phyloP scores from a whole-genome alignment of 1,140 invertebrate genomes.

The Papilio helenus region DNA sequence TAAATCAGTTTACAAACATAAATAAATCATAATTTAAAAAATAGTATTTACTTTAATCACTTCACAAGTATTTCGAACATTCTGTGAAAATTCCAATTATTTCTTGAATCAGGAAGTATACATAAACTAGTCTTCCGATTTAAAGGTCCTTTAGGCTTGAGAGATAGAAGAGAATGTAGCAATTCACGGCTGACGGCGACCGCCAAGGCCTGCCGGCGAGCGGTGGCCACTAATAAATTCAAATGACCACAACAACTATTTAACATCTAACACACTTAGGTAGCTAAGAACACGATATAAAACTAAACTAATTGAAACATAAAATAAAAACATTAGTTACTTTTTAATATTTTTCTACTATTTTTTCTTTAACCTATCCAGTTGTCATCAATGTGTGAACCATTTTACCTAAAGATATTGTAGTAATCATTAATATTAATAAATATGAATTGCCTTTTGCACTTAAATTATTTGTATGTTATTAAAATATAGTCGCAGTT shows the following conservation, averaged over 20 bases:
- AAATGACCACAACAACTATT: slow-evolving; percentile 4
- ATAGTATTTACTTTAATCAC: too few relatives aligned
- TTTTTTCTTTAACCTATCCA: too few relatives aligned
- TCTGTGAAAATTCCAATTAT: not conserved
- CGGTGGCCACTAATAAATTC: slow-evolving; percentile 9
- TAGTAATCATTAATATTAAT: not conserved
- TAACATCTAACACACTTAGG: not conserved
- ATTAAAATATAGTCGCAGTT: not conserved
- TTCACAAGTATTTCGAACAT: too few relatives aligned
- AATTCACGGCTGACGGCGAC: not conserved
- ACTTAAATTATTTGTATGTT: not conserved
- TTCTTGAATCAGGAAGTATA: not conserved
- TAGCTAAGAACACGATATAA: not conserved
- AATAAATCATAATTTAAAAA: too few relatives aligned
- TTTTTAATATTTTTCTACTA: not conserved
- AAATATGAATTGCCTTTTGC: not conserved
- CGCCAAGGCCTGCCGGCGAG: slow-evolving; percentile 4
- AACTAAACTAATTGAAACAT: too few relatives aligned
- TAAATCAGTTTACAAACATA: too few relatives aligned
- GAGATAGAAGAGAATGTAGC: slow-evolving; percentile 4
- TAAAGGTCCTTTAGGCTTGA: not conserved
- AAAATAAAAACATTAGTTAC: not conserved
- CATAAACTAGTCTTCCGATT: not conserved
- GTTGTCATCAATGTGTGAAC: too few relatives aligned
- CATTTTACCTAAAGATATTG: not conserved